Conservation (phyloP, 2,113 vertebrate species). For the Laticauda laticaudata region DNA sequence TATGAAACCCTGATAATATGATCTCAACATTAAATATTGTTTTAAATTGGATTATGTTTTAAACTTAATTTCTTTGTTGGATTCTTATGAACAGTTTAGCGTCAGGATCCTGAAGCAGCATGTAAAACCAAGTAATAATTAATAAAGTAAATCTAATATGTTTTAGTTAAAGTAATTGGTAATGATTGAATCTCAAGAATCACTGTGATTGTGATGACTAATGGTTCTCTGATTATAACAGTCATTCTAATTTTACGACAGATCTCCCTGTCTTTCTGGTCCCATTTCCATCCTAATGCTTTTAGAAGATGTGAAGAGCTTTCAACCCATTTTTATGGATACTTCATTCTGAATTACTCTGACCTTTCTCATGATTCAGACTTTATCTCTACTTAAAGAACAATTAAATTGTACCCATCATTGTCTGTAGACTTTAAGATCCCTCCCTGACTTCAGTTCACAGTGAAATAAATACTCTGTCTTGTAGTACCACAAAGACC, state of each 20-base stretch:
- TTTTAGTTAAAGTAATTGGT: background rate
- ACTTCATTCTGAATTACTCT: background rate
- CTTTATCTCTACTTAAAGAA: background rate
- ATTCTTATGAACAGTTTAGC: background rate
- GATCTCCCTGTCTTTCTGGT: background rate
- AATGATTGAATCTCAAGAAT: background rate
- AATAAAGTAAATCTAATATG: background rate
- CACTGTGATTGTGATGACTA: background rate
- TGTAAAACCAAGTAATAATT: background rate
- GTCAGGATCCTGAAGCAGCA: background rate
- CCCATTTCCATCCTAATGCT: background rate
- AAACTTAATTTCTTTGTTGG: background rate
- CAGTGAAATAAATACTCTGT: background rate
- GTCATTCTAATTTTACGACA: background rate
- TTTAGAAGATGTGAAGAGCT: background rate
- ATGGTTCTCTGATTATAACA: background rate
- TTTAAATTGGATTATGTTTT: background rate
- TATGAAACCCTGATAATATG: background rate
- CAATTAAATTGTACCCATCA: background rate
- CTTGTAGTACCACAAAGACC: background rate
- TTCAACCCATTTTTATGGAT: background rate
- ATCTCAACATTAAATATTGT: background rate
- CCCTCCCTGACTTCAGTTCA: background rate
- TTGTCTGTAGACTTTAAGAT: background rate
- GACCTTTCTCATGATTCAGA: background rate